Conservation (phyloP, 2,113 vertebrate genomes). For the Takifugu bimaculatus region DNA sequence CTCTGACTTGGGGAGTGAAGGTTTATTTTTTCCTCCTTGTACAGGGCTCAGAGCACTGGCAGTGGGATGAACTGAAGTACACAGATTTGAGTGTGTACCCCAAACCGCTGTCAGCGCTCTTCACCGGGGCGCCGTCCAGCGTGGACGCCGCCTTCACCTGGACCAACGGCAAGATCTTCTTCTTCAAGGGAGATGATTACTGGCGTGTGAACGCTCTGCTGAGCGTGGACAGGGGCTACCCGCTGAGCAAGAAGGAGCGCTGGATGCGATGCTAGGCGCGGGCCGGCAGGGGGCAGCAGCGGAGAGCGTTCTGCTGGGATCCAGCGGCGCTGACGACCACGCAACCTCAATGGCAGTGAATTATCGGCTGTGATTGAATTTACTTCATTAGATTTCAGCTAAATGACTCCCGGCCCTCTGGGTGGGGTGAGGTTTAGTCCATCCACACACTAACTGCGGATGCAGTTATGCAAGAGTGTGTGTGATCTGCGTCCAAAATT, state of each 20-base stretch:
- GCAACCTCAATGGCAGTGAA: slow-evolving; percentile 23
- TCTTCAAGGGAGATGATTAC: slow-evolving; percentile 83
- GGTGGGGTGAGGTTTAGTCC: not conserved
- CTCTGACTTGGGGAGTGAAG: not conserved
- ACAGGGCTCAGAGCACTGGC: slow-evolving; percentile 78
- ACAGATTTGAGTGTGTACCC: slow-evolving; percentile 73
- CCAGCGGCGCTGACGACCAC: slow-evolving; percentile 12
- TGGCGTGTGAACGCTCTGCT: slow-evolving; percentile 80
- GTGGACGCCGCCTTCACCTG: slow-evolving; percentile 81
- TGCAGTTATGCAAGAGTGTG: slow-evolving; percentile 24
- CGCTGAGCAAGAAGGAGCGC: slow-evolving; percentile 71
- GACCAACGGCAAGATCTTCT: slow-evolving; percentile 80
- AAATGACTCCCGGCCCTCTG: not conserved
- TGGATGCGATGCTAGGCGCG: slow-evolving; percentile 80
- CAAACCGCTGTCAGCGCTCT: slow-evolving; percentile 77
- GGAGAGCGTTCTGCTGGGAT: no score
- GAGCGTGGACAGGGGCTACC: slow-evolving; percentile 77
- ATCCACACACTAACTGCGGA: slow-evolving; percentile 1
- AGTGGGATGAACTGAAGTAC: slow-evolving; percentile 81
- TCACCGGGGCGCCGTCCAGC: slow-evolving; percentile 72
- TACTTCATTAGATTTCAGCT: slow-evolving; percentile 20
- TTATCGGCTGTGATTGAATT: not conserved
- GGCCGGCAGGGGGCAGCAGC: slow-evolving; percentile 50
- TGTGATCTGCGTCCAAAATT: slow-evolving; percentile 33
- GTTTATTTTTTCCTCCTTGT: not conserved